Conservation (phyloP, 2,797 vertebrate genomes). For the Bradypodion ventrale region DNA sequence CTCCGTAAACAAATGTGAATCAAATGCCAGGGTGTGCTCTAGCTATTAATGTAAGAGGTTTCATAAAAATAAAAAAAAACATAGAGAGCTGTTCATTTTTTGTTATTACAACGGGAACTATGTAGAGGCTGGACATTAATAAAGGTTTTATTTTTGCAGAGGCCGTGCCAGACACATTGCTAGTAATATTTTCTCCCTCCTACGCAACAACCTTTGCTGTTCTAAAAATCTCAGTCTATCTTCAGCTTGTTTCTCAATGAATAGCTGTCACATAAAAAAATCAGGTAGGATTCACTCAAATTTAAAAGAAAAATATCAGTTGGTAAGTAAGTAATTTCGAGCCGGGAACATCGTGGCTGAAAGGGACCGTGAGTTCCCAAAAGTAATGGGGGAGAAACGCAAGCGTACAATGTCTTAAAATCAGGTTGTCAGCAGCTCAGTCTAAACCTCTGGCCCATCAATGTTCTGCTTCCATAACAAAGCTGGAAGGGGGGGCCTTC, state of each 20-base stretch:
- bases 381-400: background rate
- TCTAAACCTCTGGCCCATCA: background rate
- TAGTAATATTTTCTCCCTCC: constrained; percentile 14
- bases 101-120: constrained; percentile 23
- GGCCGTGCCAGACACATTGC: background rate
- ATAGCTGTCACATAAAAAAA: background rate
- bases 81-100: constrained; percentile 36
- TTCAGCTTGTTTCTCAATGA: constrained; percentile 32
- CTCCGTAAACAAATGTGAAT: background rate
- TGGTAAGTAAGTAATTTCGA: background rate
- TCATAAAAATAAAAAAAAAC: constrained; percentile 9
- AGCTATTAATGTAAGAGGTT: constrained; percentile 24
- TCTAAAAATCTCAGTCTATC: constrained; percentile 21
- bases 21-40: background rate
- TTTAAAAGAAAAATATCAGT: too few species aligned
- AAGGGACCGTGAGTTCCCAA: background rate
- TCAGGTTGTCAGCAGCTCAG: background rate
- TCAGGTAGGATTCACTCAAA: background rate
- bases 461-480: background rate
- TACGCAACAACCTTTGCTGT: background rate
- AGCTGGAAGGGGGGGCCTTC: background rate
- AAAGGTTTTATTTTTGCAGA: constrained; percentile 53
- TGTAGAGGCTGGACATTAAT: constrained; percentile 28
- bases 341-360: background rate
- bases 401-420: background rate